phyloP scores from a whole-genome alignment of 2,888 invertebrate genomes.

The Luperina nickerlii region DNA sequence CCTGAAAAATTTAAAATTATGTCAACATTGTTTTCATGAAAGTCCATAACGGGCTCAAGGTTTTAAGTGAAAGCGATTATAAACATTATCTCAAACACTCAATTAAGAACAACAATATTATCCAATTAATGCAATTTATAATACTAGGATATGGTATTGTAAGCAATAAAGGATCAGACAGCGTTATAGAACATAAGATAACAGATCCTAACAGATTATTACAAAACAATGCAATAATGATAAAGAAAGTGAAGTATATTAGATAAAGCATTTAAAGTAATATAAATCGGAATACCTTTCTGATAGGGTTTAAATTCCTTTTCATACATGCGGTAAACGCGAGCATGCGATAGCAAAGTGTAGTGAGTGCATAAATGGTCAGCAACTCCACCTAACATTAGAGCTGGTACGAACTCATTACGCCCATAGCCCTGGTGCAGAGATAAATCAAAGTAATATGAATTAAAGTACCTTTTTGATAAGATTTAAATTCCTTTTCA shows the following conservation, averaged over 20 bases:
- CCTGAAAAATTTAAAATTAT: conserved; percentile 78
- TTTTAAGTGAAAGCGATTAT: conserved; percentile 16
- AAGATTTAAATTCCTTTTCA: conserved; percentile 87
- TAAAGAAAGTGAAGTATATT: conserved; percentile 19
- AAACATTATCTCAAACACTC: conserved; percentile 11
- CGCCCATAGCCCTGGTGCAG: conserved; percentile 85
- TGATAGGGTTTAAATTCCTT: conserved; percentile 88
- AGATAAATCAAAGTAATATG: background rate
- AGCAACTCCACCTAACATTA: conserved; percentile 85
- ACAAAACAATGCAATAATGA: conserved; percentile 20
- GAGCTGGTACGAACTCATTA: conserved; percentile 89
- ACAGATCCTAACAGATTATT: conserved; percentile 8
- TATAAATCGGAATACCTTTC: conserved; percentile 79
- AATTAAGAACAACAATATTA: conserved; percentile 51
- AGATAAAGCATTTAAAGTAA: background rate
- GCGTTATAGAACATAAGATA: conserved; percentile 24
- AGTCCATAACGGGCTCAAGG: conserved; percentile 20
- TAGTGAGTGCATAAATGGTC: conserved; percentile 92
- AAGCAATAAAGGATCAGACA: conserved; percentile 31
- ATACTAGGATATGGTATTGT: conserved; percentile 29
- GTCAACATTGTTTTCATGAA: conserved; percentile 2
- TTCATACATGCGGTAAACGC: conserved; percentile 91
- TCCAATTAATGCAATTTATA: conserved; percentile 36
- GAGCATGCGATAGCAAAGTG: conserved; percentile 92
- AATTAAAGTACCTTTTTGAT: conserved; percentile 85